Percentiles rank a stretch among this genome's conserved stretches.
phyloP scores from a whole-genome alignment of 2,113 vertebrate genomes.

The Hydrochoerus hydrochaeris region DNA sequence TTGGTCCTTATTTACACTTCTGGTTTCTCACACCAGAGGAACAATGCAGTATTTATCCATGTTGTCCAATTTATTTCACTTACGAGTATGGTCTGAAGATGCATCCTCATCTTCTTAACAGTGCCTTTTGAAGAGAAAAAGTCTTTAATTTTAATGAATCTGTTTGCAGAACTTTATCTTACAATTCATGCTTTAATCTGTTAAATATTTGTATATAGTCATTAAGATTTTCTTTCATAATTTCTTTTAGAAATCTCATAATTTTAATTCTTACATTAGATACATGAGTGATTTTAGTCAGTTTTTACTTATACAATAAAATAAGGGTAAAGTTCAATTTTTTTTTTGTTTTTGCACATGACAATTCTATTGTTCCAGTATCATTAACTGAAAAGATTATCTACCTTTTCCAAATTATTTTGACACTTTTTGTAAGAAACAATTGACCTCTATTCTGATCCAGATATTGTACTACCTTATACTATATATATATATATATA shows the following conservation, averaged over 20 bases:
- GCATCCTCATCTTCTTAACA: neutral
- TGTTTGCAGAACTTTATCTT: neutral
- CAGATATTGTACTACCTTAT: neutral
- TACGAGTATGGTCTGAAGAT: neutral
- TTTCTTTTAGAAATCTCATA: neutral
- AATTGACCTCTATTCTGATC: neutral
- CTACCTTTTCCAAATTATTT: neutral
- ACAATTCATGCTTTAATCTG: neutral
- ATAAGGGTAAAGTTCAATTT: neutral
- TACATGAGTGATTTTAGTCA: neutral
- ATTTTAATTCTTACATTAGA: neutral
- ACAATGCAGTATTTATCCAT: neutral
- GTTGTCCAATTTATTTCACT: neutral
- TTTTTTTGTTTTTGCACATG: neutral
- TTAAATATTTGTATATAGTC: neutral
- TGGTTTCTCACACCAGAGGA: neutral
- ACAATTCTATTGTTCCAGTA: neutral
- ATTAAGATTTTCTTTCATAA: neutral
- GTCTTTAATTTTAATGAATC: conserved; percentile 26
- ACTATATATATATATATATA: no score
- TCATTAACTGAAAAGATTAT: neutral
- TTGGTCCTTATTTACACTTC: neutral
- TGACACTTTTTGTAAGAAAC: neutral
- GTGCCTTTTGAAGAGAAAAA: neutral
- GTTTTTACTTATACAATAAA: neutral